Evolutionary conservation across 2,888 invertebrate species (phyloP).

Genomic region (Piscicola geometra): DNA sequence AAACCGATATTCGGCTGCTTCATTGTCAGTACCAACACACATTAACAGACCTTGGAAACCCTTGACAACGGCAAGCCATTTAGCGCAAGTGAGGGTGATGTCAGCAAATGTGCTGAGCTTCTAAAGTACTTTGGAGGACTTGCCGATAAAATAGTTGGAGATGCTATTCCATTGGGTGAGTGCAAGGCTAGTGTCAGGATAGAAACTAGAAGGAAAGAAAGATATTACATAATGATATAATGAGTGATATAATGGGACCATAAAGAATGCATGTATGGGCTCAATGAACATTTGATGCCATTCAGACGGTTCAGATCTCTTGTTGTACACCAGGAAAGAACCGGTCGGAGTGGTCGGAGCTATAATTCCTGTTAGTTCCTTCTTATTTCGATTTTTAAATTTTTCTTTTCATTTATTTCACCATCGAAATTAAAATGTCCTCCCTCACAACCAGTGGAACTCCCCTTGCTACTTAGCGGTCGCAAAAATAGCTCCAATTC

Average conservation of each 20-base stretch:
- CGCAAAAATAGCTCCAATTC: constrained; percentile 53
- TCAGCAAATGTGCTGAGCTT: neutral
- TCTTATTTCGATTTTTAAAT: too few relatives aligned
- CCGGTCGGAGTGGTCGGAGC: constrained; percentile 65
- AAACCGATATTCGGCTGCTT: too few relatives aligned
- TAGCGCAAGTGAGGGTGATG: constrained; percentile 20
- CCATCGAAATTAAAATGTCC: too few relatives aligned
- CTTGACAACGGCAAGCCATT: constrained; percentile 61
- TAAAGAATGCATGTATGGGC: too few relatives aligned
- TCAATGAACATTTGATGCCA: too few relatives aligned
- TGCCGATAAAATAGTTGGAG: constrained; percentile 39
- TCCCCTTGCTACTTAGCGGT: constrained; percentile 52
- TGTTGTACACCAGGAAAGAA: constrained; percentile 68
- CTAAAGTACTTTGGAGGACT: constrained; percentile 36
- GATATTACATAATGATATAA: too few relatives aligned
- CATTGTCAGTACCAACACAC: too few relatives aligned
- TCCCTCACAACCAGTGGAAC: too few relatives aligned
- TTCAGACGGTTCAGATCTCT: constrained; percentile 66
- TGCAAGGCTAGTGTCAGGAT: too few relatives aligned
- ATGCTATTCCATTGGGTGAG: constrained; percentile 38
- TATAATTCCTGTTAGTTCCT: constrained; percentile 57
- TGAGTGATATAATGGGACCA: too few relatives aligned
- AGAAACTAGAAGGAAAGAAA: too few relatives aligned
- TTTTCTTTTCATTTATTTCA: too few relatives aligned
- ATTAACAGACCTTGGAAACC: constrained; percentile 71